phyloP scores from a whole-genome alignment of 1,140 invertebrate genomes.

The Drosophila nigromelanica region DNA sequence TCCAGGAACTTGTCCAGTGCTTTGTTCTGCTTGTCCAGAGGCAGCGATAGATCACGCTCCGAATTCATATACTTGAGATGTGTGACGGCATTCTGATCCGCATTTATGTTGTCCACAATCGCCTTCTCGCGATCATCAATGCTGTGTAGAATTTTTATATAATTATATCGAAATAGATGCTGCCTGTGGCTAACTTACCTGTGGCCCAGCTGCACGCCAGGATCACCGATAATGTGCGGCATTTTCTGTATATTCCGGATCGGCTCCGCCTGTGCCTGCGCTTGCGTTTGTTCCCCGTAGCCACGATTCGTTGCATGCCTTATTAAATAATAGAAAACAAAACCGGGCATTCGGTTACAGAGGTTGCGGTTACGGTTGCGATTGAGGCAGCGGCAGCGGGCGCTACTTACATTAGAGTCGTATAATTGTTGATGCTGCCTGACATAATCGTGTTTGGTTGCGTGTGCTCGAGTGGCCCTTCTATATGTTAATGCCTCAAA shows the following conservation, averaged over 20 bases:
- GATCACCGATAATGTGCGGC: conserved; percentile 23
- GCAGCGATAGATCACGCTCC: conserved; percentile 70
- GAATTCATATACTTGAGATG: conserved; percentile 70
- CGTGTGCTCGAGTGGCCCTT: conserved; percentile 20
- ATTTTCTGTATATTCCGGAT: conserved; percentile 15
- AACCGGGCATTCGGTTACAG: neutral
- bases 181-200: conserved; percentile 31
- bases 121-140: conserved; percentile 57
- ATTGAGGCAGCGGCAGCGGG: neutral
- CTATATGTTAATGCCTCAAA: conserved; percentile 18
- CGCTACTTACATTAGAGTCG: conserved; percentile 70
- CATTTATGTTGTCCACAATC: conserved; percentile 60
- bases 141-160: conserved; percentile 41
- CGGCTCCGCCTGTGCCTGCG: conserved; percentile 22
- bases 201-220: conserved; percentile 37
- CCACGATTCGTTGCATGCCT: conserved; percentile 65
- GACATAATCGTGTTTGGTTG: conserved; percentile 54
- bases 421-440: conserved; percentile 75
- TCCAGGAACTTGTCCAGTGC: conserved; percentile 84
- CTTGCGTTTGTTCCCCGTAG: conserved; percentile 27
- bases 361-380: neutral
- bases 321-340: neutral
- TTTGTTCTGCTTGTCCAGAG: conserved; percentile 68
- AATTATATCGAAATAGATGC: conserved; percentile 18
- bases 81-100: conserved; percentile 58